Base-by-base conservation (phyloP, 1,140 invertebrate species). In the Drosophila sp. region DNA sequence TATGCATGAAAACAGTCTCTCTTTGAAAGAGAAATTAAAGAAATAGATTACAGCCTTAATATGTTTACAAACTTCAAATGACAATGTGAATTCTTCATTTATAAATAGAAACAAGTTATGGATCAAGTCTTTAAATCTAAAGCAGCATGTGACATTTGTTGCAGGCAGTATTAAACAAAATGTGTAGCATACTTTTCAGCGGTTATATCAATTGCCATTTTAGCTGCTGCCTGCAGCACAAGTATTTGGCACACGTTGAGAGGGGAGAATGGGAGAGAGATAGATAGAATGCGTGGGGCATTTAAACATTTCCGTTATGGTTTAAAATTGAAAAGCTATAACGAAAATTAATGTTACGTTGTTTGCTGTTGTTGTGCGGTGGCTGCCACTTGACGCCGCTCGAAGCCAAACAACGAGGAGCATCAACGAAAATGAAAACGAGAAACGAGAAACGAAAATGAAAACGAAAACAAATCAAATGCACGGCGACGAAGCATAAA, bases 381-480 rank as follows among this genome's bases (percentile, higher is more conserved):
- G 32, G 53, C 43, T 59, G 54, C 46, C 57, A 61, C 50, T 73
- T 73, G 56, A 34, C 41, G 57, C 50, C 41, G 64, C 71, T 69
- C 36, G 51, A 6, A 74, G 65, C 27, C 36, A 63, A 57, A 78
- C 11, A 67, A 54, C 40, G 18, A 56, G 40, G 67, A 67, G 65
- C 36, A 59, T 50, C 45, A 56, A 56, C 11, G 29, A 57, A 51
- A 65, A 76, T 40, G 43, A 61, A 76, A 72, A 67, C 29, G 45
- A 45, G n/a, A 46, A 75, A 56, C 16, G n/a, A 29, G 4, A 80
- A 80, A 72, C 53, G 48, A 73, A 81, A 82, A 72, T 18, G 48
- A 73, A 62, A n/a, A n/a, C 34, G 65, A 83, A 76, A 78, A 76
- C 61, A 74, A 76, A 65, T 67, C 73, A 87, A 81, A 81, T 57